Conservation (phyloP, 2,888 invertebrate species). For the Eupithecia centaureata region DNA sequence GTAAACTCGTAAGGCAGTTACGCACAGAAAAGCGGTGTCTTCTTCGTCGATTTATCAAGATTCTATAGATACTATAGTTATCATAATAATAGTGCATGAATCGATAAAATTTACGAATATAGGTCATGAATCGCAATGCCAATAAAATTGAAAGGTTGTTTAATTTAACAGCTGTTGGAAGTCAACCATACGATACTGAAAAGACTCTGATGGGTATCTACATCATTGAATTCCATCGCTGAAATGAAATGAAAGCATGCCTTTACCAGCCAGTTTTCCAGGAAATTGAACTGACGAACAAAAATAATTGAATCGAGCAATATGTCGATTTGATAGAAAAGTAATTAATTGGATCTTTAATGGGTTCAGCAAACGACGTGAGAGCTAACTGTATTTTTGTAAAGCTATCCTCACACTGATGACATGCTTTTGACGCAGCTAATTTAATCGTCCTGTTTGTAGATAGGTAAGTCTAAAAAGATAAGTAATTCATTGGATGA, state of each 20-base stretch:
- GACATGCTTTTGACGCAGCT: neutral
- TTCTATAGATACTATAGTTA: no score
- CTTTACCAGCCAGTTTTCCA: constrained; percentile 11
- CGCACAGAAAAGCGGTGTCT: no score
- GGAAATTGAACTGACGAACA: constrained; percentile 28
- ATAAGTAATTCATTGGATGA: neutral
- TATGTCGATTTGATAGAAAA: constrained; percentile 37
- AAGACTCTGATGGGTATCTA: neutral
- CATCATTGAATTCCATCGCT: neutral
- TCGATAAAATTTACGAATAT: neutral
- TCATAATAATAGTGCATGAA: no score
- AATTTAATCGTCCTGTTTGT: no score
- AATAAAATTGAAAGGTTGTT: neutral
- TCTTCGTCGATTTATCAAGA: no score
- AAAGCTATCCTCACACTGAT: constrained; percentile 7
- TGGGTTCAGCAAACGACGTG: constrained; percentile 31
- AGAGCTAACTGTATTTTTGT: constrained; percentile 18
- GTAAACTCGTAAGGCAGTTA: no score
- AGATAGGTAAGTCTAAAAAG: neutral
- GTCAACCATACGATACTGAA: neutral
- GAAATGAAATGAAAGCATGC: constrained; percentile 15
- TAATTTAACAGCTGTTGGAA: neutral
- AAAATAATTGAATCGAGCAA: constrained; percentile 36
- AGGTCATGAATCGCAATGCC: neutral
- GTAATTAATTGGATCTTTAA: constrained; percentile 50